Evolutionary conservation across 2,113 vertebrate species (phyloP).

Genomic region (Phylloscopus trochiloides): DNA sequence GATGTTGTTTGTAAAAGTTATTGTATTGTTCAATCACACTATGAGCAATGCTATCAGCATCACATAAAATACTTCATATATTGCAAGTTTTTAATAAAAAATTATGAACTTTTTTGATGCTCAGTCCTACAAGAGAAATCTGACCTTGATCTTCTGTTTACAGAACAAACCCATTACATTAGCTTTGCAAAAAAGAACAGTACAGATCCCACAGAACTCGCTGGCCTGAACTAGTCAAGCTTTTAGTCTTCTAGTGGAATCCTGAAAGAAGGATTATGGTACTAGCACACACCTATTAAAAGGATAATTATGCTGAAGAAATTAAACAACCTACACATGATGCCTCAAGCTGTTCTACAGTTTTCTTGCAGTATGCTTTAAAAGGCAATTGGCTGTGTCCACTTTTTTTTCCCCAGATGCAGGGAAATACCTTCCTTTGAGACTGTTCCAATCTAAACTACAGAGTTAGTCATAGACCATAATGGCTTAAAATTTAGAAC

Average conservation of each 20-base stretch:
- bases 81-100: background rate
- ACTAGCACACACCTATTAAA: background rate
- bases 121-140: background rate
- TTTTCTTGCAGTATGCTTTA: background rate
- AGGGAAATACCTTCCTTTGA: constrained; percentile 42
- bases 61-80: background rate
- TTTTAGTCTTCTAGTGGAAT: background rate
- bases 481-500: constrained; percentile 3
- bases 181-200: background rate
- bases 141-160: background rate
- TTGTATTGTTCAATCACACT: background rate
- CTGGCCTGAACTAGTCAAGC: background rate
- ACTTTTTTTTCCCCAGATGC: background rate
- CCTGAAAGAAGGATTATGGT: background rate
- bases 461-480: constrained; percentile 30
- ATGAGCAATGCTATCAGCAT: background rate
- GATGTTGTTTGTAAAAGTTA: background rate
- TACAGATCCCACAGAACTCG: background rate
- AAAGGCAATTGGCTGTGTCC: background rate
- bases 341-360: background rate
- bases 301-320: constrained; percentile 26
- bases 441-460: constrained; percentile 3
- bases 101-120: background rate
- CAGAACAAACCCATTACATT: background rate
- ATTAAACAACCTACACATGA: background rate